Evolutionary conservation across 2,113 vertebrate species (phyloP), one percentile per base, ranked within the genome.

Genomic region (Datnioides undecimradiatus): DNA sequence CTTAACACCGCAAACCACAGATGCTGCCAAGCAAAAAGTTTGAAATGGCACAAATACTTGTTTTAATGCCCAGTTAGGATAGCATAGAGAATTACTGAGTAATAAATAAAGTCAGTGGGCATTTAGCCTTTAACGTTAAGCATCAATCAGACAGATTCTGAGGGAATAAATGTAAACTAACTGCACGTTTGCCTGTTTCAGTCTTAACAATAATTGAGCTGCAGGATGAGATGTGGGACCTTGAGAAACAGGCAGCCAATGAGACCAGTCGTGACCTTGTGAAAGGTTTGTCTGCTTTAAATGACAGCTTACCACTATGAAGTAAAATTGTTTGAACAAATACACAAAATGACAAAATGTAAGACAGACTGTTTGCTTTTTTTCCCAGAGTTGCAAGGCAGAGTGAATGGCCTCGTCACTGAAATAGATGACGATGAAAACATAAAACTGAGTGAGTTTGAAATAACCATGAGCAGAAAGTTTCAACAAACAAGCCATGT

Each of bases 141-240:
- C n/a, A n/a, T n/a, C n/a, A n/a, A n/a, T n/a, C n/a, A n/a, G n/a
- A n/a, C n/a, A n/a, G n/a, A n/a, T n/a, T n/a, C n/a, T n/a, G n/a
- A n/a, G n/a, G n/a, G n/a, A n/a, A n/a, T n/a, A n/a, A n/a, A n/a
- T n/a, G n/a, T n/a, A n/a, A 34, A 6, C 5, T 62, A 17, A 17
- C 19, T 46, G n/a, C 23, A 17, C 51, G 25, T 73, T 34, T 46
- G 14, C 82, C 29, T 68, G 10, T 80, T 84, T 55, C 73, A 91
- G 90, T 86, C 73, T 66, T 83, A 69, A 29, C 1, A 33, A 54
- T 88, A 72, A 58, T 84, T 40, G 4, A 70, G 66, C 69, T 86
- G 10, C 83, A 81, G 36, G 17, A 62, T 41, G 17, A 83, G 2
- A 67, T 89, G 21, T 12, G 57, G 81, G 46, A 43, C 0, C 72